A percentile compares a stretch with the other conserved stretches of the same genome.
phyloP scores from a whole-genome alignment of 1,140 invertebrate genomes.

The Drosophila guanche region DNA sequence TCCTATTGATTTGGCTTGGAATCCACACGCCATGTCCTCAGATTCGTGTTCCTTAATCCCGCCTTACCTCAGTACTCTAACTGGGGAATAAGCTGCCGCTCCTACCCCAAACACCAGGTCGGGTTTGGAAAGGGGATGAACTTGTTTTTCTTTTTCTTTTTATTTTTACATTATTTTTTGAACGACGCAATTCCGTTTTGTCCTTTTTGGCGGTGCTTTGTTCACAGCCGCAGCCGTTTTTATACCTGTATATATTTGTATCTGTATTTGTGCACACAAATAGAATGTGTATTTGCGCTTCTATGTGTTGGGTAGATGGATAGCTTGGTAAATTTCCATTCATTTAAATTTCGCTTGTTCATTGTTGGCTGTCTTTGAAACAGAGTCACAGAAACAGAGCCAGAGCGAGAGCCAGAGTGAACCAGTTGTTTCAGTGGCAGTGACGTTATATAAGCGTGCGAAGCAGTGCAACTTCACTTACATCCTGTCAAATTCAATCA shows the following conservation, averaged over 20 bases:
- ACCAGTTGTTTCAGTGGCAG: not conserved
- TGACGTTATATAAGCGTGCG: constrained; percentile 34
- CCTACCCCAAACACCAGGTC: not conserved
- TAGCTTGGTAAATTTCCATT: constrained; percentile 70
- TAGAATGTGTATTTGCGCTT: constrained; percentile 10
- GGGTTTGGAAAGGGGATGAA: constrained; percentile 41
- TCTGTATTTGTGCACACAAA: not conserved
- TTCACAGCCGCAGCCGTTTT: constrained; percentile 48
- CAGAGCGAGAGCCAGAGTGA: no score
- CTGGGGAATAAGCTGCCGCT: constrained; percentile 17
- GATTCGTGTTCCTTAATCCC: constrained; percentile 17
- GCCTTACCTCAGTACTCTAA: constrained; percentile 26
- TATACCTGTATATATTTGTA: constrained; percentile 13
- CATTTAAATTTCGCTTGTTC: constrained; percentile 62
- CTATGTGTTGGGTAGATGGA: constrained; percentile 6
- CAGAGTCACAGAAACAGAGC: no score
- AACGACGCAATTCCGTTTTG: constrained; percentile 69
- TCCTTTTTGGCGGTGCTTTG: constrained; percentile 47
- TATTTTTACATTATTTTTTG: constrained; percentile 52
- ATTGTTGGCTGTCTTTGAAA: not conserved
- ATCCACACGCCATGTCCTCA: constrained; percentile 52
- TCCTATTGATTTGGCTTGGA: constrained; percentile 61
- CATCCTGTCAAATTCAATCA: constrained; percentile 47
- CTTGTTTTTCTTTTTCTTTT: constrained; percentile 36
- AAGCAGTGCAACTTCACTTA: constrained; percentile 5